Evolutionary conservation across 2,113 vertebrate genomes (phyloP), one percentile per base, ranked within the genome.

Genomic region (Cololabis saira): DNA sequence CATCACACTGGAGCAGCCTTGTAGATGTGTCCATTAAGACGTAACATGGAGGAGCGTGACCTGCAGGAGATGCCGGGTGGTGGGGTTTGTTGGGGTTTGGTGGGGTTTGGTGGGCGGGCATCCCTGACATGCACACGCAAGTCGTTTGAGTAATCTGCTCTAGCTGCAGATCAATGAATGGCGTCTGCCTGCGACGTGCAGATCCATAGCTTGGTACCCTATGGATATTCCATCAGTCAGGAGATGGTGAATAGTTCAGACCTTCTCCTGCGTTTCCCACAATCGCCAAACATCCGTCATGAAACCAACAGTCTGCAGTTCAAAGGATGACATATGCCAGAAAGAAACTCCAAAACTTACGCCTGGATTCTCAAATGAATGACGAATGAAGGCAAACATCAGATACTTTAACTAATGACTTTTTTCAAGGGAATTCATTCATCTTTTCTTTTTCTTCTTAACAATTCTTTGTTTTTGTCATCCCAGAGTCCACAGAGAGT

Each of bases 161-260:
- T 70, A 81, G 80, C 72, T 56, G 56, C 77, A 83, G 85, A 86
- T 91, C 89, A 90, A 88, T 92, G 86, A 90, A 86, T 78, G 70
- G 67, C 61, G 71, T 51, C 71, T 66, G 81, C 77, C 74, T 61
- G 78, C 68, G 78, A 76, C 57, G 59, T 52, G 44, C 33, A 3
- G 71, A 19, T 64, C 57, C 70, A 88, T n/a, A n/a, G n/a, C 87
- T 92, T 87, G 84, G 61, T 45, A 15, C 27, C 67, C 76, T 86
- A 88, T 89, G 61, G 89, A 91, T 90, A 88, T 78, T 66, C 74
- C 83, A 88, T 92, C 88, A 88, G 82, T 90, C 78, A 89, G 41
- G 13, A 45, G 30, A 56, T 61, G 24, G 63, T 50, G 40, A 81
- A 68, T 77, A 43, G 62, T 55, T 55, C 6, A 52, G 44, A 44